phyloP scores from a whole-genome alignment of 2,113 vertebrate species.

The Mobula hypostoma region DNA sequence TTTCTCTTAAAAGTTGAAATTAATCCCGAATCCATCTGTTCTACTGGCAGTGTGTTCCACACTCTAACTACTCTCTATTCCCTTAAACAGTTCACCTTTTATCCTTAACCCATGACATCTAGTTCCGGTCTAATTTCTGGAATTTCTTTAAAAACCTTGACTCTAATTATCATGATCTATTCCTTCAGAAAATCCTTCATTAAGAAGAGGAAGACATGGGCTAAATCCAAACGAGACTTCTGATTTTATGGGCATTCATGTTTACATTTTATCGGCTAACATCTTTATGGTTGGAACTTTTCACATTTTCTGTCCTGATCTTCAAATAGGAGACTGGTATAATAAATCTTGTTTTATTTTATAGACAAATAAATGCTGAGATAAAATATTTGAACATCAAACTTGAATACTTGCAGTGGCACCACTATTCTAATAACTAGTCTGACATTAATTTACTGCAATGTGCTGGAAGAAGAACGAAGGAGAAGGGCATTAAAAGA shows the following conservation, averaged over 20 bases:
- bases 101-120: too few relatives aligned
- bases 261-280: constrained; percentile 30
- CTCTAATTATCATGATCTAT: neutral
- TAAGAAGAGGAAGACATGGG: neutral
- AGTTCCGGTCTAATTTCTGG: neutral
- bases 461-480: constrained; percentile 60
- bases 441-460: constrained; percentile 73
- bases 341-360: constrained; percentile 76
- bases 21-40: too few relatives aligned
- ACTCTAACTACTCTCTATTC: too few relatives aligned
- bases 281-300: constrained; percentile 46
- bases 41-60: too few relatives aligned
- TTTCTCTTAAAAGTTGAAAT: too few relatives aligned
- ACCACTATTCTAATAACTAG: constrained; percentile 62
- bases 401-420: constrained; percentile 65
- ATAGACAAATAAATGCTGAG: constrained; percentile 82
- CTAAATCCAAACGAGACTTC: neutral
- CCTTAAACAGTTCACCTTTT: too few relatives aligned
- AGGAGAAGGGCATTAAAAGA: constrained; percentile 71
- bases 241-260: constrained; percentile 31
- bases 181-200: neutral
- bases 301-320: constrained; percentile 61
- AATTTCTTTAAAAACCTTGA: neutral
- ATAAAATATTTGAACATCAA: constrained; percentile 72
- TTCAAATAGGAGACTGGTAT: constrained; percentile 62